Percentiles rank a stretch among this genome's conserved stretches.
These are phyloP conservation scores for Netelia fuscicornis DNA, from an alignment of 2,888 invertebrate genomes.

Conservation along the genomic window DNA sequence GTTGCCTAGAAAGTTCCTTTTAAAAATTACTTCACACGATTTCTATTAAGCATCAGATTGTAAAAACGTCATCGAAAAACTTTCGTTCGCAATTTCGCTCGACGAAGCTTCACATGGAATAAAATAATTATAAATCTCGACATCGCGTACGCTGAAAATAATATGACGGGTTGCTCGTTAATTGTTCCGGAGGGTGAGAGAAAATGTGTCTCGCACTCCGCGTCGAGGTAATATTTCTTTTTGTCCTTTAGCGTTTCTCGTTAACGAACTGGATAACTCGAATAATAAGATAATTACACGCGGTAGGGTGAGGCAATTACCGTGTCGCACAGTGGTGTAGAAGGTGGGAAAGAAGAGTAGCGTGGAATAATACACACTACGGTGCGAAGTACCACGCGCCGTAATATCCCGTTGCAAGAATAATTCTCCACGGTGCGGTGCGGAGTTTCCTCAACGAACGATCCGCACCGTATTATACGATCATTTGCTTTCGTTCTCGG, in stretches of 20 bases:
- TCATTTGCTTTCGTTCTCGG: too few relatives aligned
- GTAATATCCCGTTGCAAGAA: background rate
- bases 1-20: too few relatives aligned
- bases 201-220: conserved; percentile 5
- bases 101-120: background rate
- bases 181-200: background rate
- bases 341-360: background rate
- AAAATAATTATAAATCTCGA: background rate
- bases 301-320: conserved; percentile 19
- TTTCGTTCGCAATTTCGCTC: background rate
- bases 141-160: background rate
- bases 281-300: conserved; percentile 30
- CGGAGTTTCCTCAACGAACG: background rate
- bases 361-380: conserved; percentile 23
- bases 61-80: too few relatives aligned
- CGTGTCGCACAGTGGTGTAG: background rate
- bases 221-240: conserved; percentile 14
- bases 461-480: too few relatives aligned
- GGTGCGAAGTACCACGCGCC: background rate
- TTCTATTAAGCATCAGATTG: too few relatives aligned
- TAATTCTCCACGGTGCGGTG: background rate
- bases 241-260: conserved; percentile 9
- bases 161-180: conserved; percentile 15
- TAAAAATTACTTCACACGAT: too few relatives aligned
- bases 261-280: conserved; percentile 34